Conservation (phyloP, 2,888 invertebrate genomes). For the Electrophaes corylata region DNA sequence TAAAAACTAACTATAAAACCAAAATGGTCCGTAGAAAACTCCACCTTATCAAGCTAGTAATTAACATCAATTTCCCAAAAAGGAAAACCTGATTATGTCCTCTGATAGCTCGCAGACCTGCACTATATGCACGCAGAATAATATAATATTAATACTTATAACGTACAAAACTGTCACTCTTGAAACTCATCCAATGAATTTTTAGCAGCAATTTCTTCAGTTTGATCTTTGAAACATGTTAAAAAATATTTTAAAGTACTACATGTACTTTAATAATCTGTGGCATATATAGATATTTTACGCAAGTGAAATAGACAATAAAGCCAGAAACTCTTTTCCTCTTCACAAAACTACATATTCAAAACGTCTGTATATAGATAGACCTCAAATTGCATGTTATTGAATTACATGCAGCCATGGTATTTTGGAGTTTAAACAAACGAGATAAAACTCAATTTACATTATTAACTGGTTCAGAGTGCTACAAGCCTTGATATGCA, state of each 20-base stretch:
- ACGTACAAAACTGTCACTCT: background rate
- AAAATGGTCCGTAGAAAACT: constrained; percentile 60
- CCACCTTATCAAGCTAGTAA: constrained; percentile 63
- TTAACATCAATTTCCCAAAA: constrained; percentile 66
- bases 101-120: constrained; percentile 51
- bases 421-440: background rate
- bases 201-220: background rate
- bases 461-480: background rate
- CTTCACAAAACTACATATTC: too few relatives aligned
- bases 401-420: background rate
- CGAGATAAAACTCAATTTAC: constrained; percentile 11
- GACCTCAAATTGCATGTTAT: background rate
- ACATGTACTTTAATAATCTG: too few relatives aligned
- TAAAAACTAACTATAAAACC: constrained; percentile 54
- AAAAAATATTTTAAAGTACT: too few relatives aligned
- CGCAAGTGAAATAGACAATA: too few relatives aligned
- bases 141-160: background rate
- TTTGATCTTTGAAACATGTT: too few relatives aligned
- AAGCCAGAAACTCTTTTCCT: too few relatives aligned
- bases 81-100: constrained; percentile 51
- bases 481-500: constrained; percentile 47
- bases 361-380: too few relatives aligned
- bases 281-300: too few relatives aligned
- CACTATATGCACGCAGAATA: constrained; percentile 69
- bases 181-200: background rate